Evolutionary conservation across 2,113 vertebrate species (phyloP), one percentile per base, ranked within the genome.

Genomic region (Cercocebus atys): DNA sequence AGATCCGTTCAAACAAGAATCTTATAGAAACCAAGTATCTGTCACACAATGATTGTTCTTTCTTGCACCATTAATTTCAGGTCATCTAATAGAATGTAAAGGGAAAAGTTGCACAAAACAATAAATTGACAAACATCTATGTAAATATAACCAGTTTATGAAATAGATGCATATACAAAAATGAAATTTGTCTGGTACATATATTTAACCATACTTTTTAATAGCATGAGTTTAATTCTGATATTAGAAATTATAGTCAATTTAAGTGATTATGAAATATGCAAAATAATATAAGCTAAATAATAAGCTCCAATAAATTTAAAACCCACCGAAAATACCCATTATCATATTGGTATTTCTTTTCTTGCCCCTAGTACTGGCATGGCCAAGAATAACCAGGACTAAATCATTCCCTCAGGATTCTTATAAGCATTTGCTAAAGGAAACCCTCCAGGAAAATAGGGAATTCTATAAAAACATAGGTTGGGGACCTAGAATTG

Each of bases 61-160:
- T 83, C 25, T 75, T 80, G 92, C 86, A 82, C 18, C 91, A 95
- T 93, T 97, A 96, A 94, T 90, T 97, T 98, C 88, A 95, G 82
- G 66, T 91, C 88, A 96, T 73, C 72, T 76, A 95, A 93, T 23
- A 80, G 79, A 84, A 93, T 80, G 40, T 75, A 89, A 86, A 95
- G 90, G 25, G 12, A 80, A 96, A 94, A 93, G 10, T 32, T 70
- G 11, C 2, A 83, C 18, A 88, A 61, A 78, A 66, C 85, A 47
- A 43, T 55, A 40, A 89, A 78, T 20, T 93, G 70, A 87, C 75
- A 82, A 68, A 22, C 61, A 78, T 72, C 6, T 59, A 30, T 52
- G 5, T 40, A 93, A 82, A 79, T 87, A 22, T 35, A 89, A 86
- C 11, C 81, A 47, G 8, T 75, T 92, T 30, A n/a, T 86, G 55